Base-by-base conservation (phyloP, 2,888 invertebrate genomes). In the Tethea ocularis region DNA sequence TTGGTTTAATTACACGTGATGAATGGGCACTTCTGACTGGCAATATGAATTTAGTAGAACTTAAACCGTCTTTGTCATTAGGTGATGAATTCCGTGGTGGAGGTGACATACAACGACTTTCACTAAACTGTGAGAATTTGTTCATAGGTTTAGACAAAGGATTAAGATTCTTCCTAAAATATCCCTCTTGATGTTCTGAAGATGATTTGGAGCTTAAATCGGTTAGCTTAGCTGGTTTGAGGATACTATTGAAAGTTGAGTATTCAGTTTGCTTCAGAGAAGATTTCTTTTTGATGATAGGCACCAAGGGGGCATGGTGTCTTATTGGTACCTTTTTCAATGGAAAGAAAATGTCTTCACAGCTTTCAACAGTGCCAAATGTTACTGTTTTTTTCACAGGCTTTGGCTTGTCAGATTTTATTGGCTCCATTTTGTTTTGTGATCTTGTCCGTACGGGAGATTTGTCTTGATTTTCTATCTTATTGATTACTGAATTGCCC, bases 1-100 rank as follows among this genome's bases (percentile, higher is more conserved):
- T 97, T 51, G 98, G 97, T 83, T 97, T 98, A 58, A 97, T 97
- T 52, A 97, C 96, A 68, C 98, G 94, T 6, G 97, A 97, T 51
- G 97, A 97, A 83, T 97, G 96, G 17, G 95, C 96, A 92, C 97
- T 97, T 74, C 97, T 94, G 54, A 96, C 94, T 20, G 97, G 97
- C 64, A 97, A 88, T 36, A 97, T 95, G 92, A 97, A 97, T 83
- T 95, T 96, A 57, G 94, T 64, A 33, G 81, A 74, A 62, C 69
- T 75, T 13, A 75, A 78, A 71, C 69, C 80, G 46, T 91, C 91
- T 72, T 85, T 90, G 46, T 92, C 90, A 17, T 86, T 67, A 41
- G 89, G 89, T 62, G 93, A 93, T 56, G 78, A 63, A 68, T 84
- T 90, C 68, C 89, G 84, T 41, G 91, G 91, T 54, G 92, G 93